These are phyloP conservation scores for Drosophila birchii DNA, from an alignment of 2,888 invertebrate species.

Conservation along the genomic window DNA sequence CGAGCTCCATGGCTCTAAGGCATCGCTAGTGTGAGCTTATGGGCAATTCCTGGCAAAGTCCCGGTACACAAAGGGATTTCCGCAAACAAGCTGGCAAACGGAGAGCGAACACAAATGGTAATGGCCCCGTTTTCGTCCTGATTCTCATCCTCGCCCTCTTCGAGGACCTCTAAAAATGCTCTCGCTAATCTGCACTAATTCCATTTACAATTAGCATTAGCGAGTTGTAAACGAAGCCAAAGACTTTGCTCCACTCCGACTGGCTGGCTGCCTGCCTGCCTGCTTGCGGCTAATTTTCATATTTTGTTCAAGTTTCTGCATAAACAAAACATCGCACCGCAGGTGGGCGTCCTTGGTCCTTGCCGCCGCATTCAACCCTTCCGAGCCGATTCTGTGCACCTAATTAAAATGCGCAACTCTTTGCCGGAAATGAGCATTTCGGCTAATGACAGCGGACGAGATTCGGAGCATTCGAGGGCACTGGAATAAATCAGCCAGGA, in stretches of 20 bases:
- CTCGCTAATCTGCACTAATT: conserved; percentile 75
- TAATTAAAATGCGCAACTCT: conserved; percentile 79
- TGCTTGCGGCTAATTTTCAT: conserved; percentile 66
- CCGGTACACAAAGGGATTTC: conserved; percentile 49
- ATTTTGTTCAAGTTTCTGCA: conserved; percentile 64
- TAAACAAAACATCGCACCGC: conserved; percentile 66
- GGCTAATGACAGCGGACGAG: conserved; percentile 69
- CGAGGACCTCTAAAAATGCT: conserved; percentile 46
- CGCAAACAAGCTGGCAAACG: conserved; percentile 55
- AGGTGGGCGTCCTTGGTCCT: conserved; percentile 50
- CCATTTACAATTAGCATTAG: conserved; percentile 79
- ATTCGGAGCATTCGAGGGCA: conserved; percentile 39
- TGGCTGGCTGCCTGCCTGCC: conserved; percentile 31
- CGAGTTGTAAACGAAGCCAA: conserved; percentile 64
- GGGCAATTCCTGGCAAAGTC: conserved; percentile 7
- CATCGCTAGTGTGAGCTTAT: conserved; percentile 9
- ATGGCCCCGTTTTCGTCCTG: conserved; percentile 34
- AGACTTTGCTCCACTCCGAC: conserved; percentile 29
- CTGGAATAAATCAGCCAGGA: conserved; percentile 48
- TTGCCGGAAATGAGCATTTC: conserved; percentile 77
- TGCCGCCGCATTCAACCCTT: neutral
- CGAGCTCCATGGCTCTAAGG: neutral
- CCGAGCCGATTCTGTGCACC: conserved; percentile 48
- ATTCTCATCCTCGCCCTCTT: conserved; percentile 4
- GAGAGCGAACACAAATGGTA: conserved; percentile 53